A percentile compares a stretch with the other conserved stretches of the same genome.
These are phyloP conservation scores for Coilia nasus DNA, from an alignment of 2,797 vertebrate genomes.

Conservation along the genomic window DNA sequence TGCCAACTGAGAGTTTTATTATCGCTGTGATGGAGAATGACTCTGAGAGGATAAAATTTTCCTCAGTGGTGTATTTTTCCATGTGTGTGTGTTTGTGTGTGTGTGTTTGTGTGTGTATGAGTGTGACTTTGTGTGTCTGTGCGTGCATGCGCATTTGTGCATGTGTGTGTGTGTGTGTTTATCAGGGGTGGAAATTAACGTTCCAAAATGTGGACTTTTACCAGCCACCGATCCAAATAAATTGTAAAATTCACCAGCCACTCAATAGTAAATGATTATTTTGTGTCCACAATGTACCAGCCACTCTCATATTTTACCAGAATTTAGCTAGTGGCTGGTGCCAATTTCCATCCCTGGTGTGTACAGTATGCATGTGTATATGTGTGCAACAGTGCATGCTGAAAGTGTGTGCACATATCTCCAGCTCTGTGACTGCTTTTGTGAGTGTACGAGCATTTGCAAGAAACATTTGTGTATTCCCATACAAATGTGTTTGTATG, in stretches of 20 bases:
- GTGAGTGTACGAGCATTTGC: not conserved
- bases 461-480: constrained; percentile 1
- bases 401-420: no score
- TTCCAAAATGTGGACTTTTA: no score
- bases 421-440: not conserved
- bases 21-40: not conserved
- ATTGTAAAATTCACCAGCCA: no score
- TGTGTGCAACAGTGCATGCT: not conserved
- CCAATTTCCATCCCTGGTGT: no score
- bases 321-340: no score
- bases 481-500: constrained; percentile 16
- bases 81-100: no score
- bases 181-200: no score
- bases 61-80: not conserved
- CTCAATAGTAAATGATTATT: no score
- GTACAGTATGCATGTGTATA: not conserved
- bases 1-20: not conserved
- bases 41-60: not conserved
- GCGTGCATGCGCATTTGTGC: not conserved
- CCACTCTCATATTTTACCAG: no score
- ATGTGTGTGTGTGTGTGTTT: not conserved
- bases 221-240: no score
- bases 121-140: not conserved
- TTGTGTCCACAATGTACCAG: no score
- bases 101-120: not conserved